Conservation (phyloP, 1,140 invertebrate genomes). For the Lepidostoma basale region DNA sequence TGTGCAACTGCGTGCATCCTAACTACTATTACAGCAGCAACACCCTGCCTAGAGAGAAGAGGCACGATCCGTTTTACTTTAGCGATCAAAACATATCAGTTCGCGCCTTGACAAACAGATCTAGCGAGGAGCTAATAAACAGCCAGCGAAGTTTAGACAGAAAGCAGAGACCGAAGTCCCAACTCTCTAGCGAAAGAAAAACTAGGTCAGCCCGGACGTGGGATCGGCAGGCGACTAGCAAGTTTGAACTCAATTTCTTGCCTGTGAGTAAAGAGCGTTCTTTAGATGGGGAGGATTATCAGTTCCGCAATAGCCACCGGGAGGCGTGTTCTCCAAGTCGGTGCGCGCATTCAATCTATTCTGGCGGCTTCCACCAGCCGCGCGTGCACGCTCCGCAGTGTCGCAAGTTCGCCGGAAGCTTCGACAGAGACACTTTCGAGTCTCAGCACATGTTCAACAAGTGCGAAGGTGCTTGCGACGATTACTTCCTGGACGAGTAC, state of each 20-base stretch:
- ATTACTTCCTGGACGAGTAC: conserved; percentile 28
- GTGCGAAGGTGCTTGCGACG: conserved; percentile 31
- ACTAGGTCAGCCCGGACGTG: neutral
- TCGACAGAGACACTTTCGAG: conserved; percentile 38
- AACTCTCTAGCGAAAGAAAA: conserved; percentile 29
- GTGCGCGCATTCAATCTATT: conserved; percentile 35
- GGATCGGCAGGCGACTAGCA: conserved; percentile 22
- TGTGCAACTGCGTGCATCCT: conserved; percentile 32
- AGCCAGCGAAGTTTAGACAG: conserved; percentile 42
- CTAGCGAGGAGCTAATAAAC: conserved; percentile 41
- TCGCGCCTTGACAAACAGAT: conserved; percentile 26
- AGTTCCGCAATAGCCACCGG: conserved; percentile 30
- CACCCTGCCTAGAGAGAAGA: conserved; percentile 37
- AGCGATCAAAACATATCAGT: conserved; percentile 44
- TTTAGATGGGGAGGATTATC: conserved; percentile 38
- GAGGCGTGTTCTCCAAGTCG: conserved; percentile 24
- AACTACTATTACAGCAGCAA: conserved; percentile 38
- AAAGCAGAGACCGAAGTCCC: conserved; percentile 30
- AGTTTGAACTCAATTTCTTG: conserved; percentile 39
- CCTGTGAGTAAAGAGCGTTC: conserved; percentile 40
- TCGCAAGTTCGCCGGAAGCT: conserved; percentile 24
- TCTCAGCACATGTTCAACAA: conserved; percentile 36
- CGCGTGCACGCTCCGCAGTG: conserved; percentile 34
- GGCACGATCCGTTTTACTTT: conserved; percentile 34
- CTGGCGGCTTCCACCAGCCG: conserved; percentile 7